Evolutionary conservation across 2,797 vertebrate species (phyloP), one percentile per base, ranked within the genome.

Genomic region (Peromyscus eremicus): DNA sequence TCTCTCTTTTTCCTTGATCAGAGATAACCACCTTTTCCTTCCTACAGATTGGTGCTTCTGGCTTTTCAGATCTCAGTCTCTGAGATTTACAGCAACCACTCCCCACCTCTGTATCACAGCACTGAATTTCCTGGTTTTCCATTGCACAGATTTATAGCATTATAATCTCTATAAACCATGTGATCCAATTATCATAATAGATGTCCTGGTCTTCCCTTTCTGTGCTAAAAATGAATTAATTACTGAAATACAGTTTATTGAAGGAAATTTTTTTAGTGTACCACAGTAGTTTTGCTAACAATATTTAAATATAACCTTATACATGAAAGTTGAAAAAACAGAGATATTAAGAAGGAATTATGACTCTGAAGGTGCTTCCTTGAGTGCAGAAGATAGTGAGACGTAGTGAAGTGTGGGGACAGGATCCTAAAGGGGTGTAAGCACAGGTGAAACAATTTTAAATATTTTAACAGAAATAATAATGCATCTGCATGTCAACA

Each of bases 151-250:
- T 13, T n/a, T 27, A 73, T 11, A 25, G 21, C 64, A 32, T 40
- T 40, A 73, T 40, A 73, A 12, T 10, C 10, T 92, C 66, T 60
- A 92, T 75, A 95, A 95, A 75, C 16, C n/a, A 91, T 14, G 27
- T n/a, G 27, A 85, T 21, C 29, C 34, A 80, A 29, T 55, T 80
- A 12, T 86, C 40, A 94, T 86, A 73, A 82, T 23, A 89, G 82
- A 49, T 19, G 2, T 37, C 2, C 32, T 52, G 6, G 12, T 17
- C 3, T 10, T 14, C 23, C 0, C 23, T 34, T 11, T 60, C 2
- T n/a, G 32, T 62, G 55, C 25, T 75, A 75, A 75, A 73, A 64
- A 62, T 76, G 5, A 89, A 92, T 21, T 71, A 84, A 85, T 77
- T 73, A 49, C 71, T 79, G 75, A 89, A 70, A 62, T 55, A 14